Percentiles rank a stretch among this genome's conserved stretches.
phyloP scores from a whole-genome alignment of 2,113 vertebrate genomes.

The Australoheros scitulus region DNA sequence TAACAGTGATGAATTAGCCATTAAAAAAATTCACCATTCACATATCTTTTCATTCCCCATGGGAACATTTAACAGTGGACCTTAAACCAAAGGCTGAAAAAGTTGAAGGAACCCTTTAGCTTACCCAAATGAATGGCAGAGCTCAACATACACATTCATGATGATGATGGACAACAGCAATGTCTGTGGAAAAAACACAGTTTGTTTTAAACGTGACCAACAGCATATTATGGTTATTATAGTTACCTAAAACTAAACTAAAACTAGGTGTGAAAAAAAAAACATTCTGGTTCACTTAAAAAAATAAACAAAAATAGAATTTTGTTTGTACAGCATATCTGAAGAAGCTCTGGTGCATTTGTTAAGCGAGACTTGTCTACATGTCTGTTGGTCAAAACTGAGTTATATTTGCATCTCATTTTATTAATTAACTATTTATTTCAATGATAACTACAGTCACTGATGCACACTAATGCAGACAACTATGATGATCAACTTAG shows the following conservation, averaged over 20 bases:
- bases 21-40: background rate
- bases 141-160: constrained; percentile 63
- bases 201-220: background rate
- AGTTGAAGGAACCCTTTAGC: background rate
- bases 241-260: background rate
- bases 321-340: too few species aligned
- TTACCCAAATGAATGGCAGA: constrained; percentile 71
- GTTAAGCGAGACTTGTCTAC: background rate
- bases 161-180: background rate
- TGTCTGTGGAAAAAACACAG: constrained; percentile 19
- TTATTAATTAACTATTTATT: too few species aligned
- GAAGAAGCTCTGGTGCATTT: background rate
- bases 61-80: too few species aligned
- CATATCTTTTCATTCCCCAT: fast-evolving
- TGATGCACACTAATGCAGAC: fast-evolving
- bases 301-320: background rate
- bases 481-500: background rate
- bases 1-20: background rate
- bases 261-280: background rate
- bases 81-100: background rate
- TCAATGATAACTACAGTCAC: background rate
- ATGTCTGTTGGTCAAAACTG: background rate
- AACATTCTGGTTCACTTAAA: background rate
- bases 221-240: background rate
- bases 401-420: too few species aligned